These are phyloP conservation scores for Mythimna impura DNA, from an alignment of 2,888 invertebrate species.

Conservation along the genomic window DNA sequence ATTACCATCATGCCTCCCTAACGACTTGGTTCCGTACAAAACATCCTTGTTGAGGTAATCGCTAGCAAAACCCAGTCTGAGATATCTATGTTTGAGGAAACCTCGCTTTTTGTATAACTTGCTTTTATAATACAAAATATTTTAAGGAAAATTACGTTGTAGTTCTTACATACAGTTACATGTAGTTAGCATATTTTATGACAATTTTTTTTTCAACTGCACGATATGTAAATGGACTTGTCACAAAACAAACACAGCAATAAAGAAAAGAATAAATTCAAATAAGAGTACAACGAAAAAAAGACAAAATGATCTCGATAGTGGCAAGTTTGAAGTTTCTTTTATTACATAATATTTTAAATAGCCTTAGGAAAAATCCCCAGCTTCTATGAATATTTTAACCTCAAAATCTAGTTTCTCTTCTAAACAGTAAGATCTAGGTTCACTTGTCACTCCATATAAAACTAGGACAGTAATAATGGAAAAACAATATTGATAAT, in stretches of 20 bases:
- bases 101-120: constrained; percentile 3
- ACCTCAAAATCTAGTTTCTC: not conserved
- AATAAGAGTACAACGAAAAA: no score
- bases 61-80: constrained; percentile 9
- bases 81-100: constrained; percentile 9
- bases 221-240: not conserved
- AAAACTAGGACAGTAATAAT: not conserved
- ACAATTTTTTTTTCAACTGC: not conserved
- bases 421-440: not conserved
- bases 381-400: not conserved
- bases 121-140: not conserved
- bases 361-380: not conserved
- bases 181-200: not conserved
- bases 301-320: not conserved
- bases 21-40: constrained; percentile 14
- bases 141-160: not conserved
- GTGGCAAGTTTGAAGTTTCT: not conserved
- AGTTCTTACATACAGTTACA: not conserved
- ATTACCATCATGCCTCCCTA: constrained; percentile 1
- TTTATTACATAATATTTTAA: not conserved
- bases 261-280: not conserved
- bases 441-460: not conserved
- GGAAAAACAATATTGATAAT: not conserved
- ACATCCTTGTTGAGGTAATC: constrained; percentile 26
- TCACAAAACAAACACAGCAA: not conserved